Evolutionary conservation across 2,113 vertebrate genomes (phyloP), one percentile per base, ranked within the genome.

Genomic region (Platichthys stellatus): DNA sequence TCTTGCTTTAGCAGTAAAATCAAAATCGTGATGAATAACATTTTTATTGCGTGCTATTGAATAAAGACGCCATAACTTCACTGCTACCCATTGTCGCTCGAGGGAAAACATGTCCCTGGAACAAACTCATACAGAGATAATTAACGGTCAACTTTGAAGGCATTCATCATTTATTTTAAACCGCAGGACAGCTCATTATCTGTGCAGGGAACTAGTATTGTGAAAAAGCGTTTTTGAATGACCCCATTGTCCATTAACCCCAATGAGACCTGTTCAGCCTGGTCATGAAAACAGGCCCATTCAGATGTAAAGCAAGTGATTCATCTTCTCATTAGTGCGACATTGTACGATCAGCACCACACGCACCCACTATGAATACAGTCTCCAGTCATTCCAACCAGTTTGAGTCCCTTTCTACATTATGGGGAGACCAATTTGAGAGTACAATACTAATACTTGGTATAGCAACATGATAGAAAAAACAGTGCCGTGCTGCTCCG

Each of bases 271-370:
- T 65, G 38, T 59, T 83, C 23, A 57, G 68, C 60, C 0, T 56
- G 23, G 26, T 56, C 8, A 35, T 76, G 74, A 78, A 84, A 81
- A 70, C 17, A n/a, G 59, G 59, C 15, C 76, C 5, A 79, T 88
- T 89, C 61, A 84, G 13, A 84, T 88, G 81, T 58, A 78, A 89
- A 90, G 77, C 70, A 62, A 80, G 77, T 73, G 66, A 81, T 86
- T 92, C 77, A 78, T 84, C 76, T 78, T 83, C 80, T 86, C 69
- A 65, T 84, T 78, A 86, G 61, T 7, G 31, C 54, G 18, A 58
- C 65, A 61, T 26, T 54, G 28, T 51, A 18, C 3, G 20, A 28
- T 38, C 47, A n/a, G 24, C 58, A 57, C 47, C 49, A 73, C 31
- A 47, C 57, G 54, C 49, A n/a, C 61, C 65, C 8, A 12, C 72